Evolutionary conservation across 2,797 vertebrate genomes (phyloP).

Genomic region (Gallinago nigripennis): DNA sequence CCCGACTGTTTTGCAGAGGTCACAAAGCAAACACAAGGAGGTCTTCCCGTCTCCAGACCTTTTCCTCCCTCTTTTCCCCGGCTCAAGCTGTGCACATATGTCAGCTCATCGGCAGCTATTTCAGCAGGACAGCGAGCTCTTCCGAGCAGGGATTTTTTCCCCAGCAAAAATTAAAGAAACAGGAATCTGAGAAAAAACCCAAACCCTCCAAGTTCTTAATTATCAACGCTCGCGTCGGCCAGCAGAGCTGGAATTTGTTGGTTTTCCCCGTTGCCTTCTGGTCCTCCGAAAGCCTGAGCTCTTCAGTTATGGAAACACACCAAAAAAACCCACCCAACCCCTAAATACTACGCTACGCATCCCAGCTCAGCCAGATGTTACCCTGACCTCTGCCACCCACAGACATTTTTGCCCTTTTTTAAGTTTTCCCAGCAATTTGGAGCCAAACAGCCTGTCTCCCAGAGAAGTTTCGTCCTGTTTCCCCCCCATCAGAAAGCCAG

Average conservation of each 20-base stretch:
- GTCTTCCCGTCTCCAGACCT: conserved; percentile 4
- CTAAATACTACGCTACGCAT: neutral
- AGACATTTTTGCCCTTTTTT: neutral
- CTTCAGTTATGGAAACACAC: neutral
- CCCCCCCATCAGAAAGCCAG: neutral
- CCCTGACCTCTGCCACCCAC: neutral
- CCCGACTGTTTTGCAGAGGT: conserved; percentile 26
- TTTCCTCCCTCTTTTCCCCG: neutral
- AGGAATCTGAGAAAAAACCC: neutral
- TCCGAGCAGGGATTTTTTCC: conserved; percentile 5
- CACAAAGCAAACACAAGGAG: conserved; percentile 17
- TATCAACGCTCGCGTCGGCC: conserved; percentile 4
- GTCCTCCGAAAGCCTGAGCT: neutral
- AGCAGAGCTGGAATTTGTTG: conserved; percentile 14
- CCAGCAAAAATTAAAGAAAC: conserved; percentile 1
- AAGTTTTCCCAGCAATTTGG: neutral
- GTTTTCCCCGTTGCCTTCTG: neutral
- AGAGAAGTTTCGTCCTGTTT: neutral
- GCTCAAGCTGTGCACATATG: conserved; percentile 47
- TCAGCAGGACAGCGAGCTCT: conserved; percentile 4
- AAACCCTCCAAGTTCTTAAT: neutral
- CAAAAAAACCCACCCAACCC: accelerated
- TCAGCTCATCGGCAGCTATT: neutral
- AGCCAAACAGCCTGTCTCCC: neutral
- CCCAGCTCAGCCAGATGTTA: neutral